Evolutionary conservation across 2,113 vertebrate species (phyloP).

Genomic region (Rhegmatorhina hoffmannsi): DNA sequence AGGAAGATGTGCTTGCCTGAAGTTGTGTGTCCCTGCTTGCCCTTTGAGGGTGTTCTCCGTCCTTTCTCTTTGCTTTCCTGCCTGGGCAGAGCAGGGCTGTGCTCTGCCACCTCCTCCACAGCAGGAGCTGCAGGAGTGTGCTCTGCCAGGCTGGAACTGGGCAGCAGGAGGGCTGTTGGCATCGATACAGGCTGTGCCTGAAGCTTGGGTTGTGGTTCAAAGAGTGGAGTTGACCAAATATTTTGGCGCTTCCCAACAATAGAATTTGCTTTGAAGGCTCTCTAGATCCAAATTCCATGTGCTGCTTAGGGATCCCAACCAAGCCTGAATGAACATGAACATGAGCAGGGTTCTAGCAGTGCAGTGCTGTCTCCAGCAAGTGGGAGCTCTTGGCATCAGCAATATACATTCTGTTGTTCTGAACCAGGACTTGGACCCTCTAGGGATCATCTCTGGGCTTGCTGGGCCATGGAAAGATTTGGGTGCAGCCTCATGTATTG

Average conservation of each 20-base stretch:
- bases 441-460: not conserved
- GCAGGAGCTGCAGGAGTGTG: not conserved
- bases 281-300: not conserved
- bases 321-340: rapidly evolving
- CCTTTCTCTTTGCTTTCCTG: not conserved
- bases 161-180: not conserved
- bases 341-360: not conserved
- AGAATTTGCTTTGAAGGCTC: not conserved
- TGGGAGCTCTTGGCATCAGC: not conserved
- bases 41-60: not conserved
- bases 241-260: not conserved
- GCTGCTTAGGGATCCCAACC: not conserved
- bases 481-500: not conserved
- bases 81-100: not conserved
- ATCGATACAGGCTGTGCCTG: not conserved
- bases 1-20: not conserved
- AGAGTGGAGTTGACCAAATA: not conserved
- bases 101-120: not conserved
- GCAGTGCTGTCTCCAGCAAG: rapidly evolving
- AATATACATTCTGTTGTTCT: not conserved
- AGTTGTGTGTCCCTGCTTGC: not conserved
- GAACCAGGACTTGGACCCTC: not conserved
- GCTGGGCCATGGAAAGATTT: not conserved
- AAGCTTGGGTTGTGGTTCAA: not conserved
- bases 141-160: not conserved